These are phyloP conservation scores for Perca flavescens DNA, from an alignment of 2,113 vertebrate species.

Conservation along the genomic window DNA sequence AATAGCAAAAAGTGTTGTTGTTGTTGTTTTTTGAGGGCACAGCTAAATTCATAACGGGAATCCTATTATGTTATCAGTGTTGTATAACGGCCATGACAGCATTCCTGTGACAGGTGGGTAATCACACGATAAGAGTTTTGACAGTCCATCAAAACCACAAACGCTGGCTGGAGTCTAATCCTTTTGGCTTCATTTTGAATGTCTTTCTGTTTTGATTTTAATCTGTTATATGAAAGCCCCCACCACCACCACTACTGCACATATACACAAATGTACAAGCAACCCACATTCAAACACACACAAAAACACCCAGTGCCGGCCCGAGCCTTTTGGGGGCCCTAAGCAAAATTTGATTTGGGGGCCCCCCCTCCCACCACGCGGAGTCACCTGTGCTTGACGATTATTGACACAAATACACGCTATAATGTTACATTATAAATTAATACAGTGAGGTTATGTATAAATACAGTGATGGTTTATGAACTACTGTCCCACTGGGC, in stretches of 20 bases:
- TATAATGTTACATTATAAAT: no score
- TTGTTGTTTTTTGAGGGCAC: background rate
- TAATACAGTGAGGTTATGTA: no score
- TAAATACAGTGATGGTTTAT: no score
- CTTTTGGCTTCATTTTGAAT: slow-evolving; percentile 70
- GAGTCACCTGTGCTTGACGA: no score
- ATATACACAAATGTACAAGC: background rate
- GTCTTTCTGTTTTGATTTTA: slow-evolving; percentile 73
- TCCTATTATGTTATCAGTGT: slow-evolving; percentile 67
- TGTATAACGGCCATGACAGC: slow-evolving; percentile 43
- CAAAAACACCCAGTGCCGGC: slow-evolving; percentile 13
- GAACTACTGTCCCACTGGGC: no score
- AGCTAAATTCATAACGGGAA: slow-evolving; percentile 56
- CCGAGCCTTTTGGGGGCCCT: no score
- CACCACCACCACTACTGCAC: background rate
- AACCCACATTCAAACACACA: slow-evolving; percentile 19
- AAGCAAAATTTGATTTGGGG: no score
- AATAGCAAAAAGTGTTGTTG: slow-evolving; percentile 1
- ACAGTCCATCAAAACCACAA: slow-evolving; percentile 69
- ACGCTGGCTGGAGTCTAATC: slow-evolving; percentile 54
- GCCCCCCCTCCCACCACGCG: no score
- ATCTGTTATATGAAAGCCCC: slow-evolving; percentile 71
- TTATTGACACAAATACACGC: no score
- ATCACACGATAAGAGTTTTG: slow-evolving; percentile 66
- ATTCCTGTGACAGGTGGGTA: slow-evolving; percentile 67